Evolutionary conservation across 2,113 vertebrate genomes (phyloP), one percentile per base, ranked within the genome.

Genomic region (Hippoglossus stenolepis): DNA sequence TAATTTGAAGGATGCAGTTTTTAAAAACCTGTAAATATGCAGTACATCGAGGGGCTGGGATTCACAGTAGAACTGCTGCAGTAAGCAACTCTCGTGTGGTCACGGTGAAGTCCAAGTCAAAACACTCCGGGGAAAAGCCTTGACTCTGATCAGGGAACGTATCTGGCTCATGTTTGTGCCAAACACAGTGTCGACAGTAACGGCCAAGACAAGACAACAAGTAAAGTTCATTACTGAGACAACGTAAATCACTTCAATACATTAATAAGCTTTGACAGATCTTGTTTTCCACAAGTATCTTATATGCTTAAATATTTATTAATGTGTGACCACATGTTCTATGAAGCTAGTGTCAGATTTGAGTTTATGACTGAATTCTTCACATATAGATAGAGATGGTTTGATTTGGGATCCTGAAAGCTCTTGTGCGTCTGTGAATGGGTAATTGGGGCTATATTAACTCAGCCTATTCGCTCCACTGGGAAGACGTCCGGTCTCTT

Each of bases 401-500:
- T 17, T 68, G 6, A 62, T 31, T 20, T 59, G 11, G 64, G 26
- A 71, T 3, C 7, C 24, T 31, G 21, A 43, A 43, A 43, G 12
- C 40, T 43, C 3, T 3, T 13, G 40, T 13, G 12, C 2, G 5
- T 53, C 31, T 78, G 58, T 78, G 58, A 85, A 17, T 81, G 65
- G 35, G 53, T 78, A n/a, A 77, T 12, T 24, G 45, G 45, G 21
- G 54, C 65, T 72, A 76, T 43, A 57, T 28, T 20, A 70, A 23
- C 17, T 23, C 23, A 5, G 31, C 45, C 38, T 17, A 5, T 66
- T 71, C 75, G 13, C 67, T 73, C 65, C 1, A 3, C 2, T 23
- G 68, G 28, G 54, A 60, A 65, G 69, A 63, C 75, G 71, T 81
- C 35, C 28, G 43, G 21, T 56, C 80, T 70, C 56, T 23, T 74